Evolutionary conservation across 2,888 invertebrate genomes (phyloP).

Genomic region (Rhamnusium bicolor): DNA sequence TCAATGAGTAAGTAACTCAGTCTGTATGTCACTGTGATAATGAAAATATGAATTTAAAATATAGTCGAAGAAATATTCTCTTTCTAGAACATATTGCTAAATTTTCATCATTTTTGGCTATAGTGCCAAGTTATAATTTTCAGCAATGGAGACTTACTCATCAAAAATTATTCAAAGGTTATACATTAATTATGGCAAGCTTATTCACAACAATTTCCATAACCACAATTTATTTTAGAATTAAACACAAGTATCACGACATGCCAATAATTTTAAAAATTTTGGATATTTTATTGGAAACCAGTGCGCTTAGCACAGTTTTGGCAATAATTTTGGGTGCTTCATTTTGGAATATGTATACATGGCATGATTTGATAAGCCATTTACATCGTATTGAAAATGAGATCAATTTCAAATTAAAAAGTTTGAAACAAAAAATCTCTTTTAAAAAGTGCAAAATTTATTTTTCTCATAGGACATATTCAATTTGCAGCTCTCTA

Average conservation of each 20-base stretch:
- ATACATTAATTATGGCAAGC: not conserved
- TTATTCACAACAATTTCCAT: not conserved
- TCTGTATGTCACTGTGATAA: too few relatives aligned
- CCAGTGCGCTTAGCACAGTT: not conserved
- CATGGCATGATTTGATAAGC: conserved; percentile 5
- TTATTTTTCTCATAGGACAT: not conserved
- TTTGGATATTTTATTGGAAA: not conserved
- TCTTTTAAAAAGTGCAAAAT: not conserved
- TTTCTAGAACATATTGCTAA: not conserved
- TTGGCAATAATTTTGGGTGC: not conserved
- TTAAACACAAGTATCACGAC: not conserved
- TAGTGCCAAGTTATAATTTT: conserved; percentile 11
- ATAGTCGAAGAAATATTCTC: not conserved
- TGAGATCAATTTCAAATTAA: not conserved
- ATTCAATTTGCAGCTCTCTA: not conserved
- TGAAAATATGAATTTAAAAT: not conserved
- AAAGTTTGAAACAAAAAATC: not conserved
- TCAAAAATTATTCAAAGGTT: not conserved
- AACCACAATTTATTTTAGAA: not conserved
- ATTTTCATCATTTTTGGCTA: not conserved
- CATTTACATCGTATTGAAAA: not conserved
- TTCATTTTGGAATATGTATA: conserved; percentile 12
- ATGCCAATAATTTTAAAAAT: not conserved
- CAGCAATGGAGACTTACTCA: not conserved
- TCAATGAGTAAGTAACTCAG: too few relatives aligned